A percentile compares a stretch with the other conserved stretches of the same genome.
Evolutionary conservation across 2,888 invertebrate species (phyloP).

Genomic region (Salticus scenicus): DNA sequence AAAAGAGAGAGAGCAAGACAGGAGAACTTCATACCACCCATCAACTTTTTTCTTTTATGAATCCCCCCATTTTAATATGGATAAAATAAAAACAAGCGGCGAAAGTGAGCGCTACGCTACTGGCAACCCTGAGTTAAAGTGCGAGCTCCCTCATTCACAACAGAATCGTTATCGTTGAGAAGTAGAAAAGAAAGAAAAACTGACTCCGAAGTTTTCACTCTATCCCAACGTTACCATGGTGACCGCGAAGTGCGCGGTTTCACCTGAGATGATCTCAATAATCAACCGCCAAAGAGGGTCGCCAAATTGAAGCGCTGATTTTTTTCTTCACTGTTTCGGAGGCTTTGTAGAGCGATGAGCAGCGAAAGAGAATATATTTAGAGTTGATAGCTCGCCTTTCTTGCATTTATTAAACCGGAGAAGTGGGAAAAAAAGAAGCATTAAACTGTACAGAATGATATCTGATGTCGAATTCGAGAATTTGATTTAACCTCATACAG

Average conservation of each 20-base stretch:
- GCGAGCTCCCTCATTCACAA: background rate
- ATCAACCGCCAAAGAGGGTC: conserved; percentile 7
- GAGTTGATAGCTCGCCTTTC: background rate
- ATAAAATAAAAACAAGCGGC: conserved; percentile 6
- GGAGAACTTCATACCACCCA: background rate
- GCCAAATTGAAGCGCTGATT: background rate
- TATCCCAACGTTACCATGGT: background rate
- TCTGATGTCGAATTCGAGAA: background rate
- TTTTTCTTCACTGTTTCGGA: background rate
- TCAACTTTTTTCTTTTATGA: background rate
- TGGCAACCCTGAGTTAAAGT: background rate
- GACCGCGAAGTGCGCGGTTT: background rate
- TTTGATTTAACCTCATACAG: background rate
- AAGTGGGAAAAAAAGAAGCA: background rate
- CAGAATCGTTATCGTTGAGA: background rate
- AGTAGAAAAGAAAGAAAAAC: background rate
- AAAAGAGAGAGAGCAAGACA: background rate
- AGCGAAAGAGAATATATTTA: background rate
- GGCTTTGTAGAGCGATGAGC: background rate
- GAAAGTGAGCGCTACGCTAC: background rate
- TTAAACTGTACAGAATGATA: background rate
- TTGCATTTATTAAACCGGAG: background rate
- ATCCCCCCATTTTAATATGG: conserved; percentile 3
- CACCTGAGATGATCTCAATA: conserved; percentile 11
- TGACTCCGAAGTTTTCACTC: background rate